phyloP scores from a whole-genome alignment of 2,797 vertebrate genomes.

The Betta splendens region DNA sequence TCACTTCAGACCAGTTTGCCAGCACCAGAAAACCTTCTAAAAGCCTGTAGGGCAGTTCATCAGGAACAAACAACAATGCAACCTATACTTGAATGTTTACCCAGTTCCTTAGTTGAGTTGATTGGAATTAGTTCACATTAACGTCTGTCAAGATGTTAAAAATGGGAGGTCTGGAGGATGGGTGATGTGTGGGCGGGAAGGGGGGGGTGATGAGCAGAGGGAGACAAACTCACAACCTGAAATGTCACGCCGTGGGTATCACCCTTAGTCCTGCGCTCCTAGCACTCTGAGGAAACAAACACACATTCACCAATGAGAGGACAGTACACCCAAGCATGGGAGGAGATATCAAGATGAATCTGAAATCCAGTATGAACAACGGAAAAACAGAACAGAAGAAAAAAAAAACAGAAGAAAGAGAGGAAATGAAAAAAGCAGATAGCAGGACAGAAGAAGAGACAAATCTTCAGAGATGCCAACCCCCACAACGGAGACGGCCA shows the following conservation, averaged over 20 bases:
- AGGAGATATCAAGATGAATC: constrained; percentile 75
- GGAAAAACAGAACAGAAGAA: too few relatives aligned
- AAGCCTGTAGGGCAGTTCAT: constrained; percentile 6
- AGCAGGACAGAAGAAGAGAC: constrained; percentile 58
- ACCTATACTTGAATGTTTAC: constrained; percentile 98
- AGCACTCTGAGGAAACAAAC: constrained; percentile 99
- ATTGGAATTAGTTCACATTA: constrained; percentile 90
- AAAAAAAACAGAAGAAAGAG: constrained; percentile 65
- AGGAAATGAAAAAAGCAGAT: constrained; percentile 73
- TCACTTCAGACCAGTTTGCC: constrained; percentile 6
- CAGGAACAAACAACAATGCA: constrained; percentile 30
- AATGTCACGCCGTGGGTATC: constrained; percentile 99
- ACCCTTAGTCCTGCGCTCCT: constrained; percentile 99
- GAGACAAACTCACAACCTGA: constrained; percentile 98
- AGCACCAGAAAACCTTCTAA: constrained; percentile 27
- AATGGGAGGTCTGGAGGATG: constrained; percentile 63
- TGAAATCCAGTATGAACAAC: constrained; percentile 73
- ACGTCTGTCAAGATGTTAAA: constrained; percentile 85
- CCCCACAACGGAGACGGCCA: constrained; percentile 22
- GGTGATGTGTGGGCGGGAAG: constrained; percentile 42
- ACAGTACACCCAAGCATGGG: constrained; percentile 78
- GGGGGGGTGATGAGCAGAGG: constrained; percentile 78
- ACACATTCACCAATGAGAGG: constrained; percentile 98
- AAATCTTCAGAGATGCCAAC: constrained; percentile 69
- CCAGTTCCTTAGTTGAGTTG: constrained; percentile 84